phyloP scores from a whole-genome alignment of 2,113 vertebrate species.

The Tympanuchus pallidicinctus region DNA sequence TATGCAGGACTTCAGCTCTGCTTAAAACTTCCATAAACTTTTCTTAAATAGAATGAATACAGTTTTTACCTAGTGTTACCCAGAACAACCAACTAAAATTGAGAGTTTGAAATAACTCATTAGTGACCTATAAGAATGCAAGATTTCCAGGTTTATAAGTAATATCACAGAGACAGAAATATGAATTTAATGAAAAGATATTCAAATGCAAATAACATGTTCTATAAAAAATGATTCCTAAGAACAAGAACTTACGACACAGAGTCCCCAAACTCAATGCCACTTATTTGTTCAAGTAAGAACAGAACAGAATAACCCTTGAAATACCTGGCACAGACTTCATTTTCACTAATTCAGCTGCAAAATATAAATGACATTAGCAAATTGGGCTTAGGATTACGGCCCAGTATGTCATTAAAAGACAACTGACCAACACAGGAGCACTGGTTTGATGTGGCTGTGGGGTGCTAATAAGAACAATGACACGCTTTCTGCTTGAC shows the following conservation, averaged over 20 bases:
- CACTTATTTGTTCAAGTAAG: not conserved
- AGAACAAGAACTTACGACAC: not conserved
- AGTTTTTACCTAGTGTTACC: not conserved
- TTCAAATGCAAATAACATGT: not conserved
- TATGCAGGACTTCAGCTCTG: not conserved
- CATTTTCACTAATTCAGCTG: not conserved
- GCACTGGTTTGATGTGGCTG: not conserved
- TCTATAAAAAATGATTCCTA: not conserved
- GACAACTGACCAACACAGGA: rapidly evolving
- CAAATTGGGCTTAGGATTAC: rapidly evolving
- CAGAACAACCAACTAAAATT: not conserved
- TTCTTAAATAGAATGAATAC: not conserved
- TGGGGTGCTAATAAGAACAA: not conserved
- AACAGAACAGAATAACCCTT: not conserved
- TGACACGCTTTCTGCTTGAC: not conserved
- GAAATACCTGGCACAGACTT: not conserved
- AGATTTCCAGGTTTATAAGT: not conserved
- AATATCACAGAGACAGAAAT: not conserved
- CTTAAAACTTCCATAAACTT: not conserved
- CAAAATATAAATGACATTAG: not conserved
- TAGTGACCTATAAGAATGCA: not conserved
- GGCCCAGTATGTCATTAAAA: not conserved
- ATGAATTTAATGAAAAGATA: not conserved
- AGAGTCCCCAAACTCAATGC: rapidly evolving
- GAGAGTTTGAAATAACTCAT: not conserved